These are phyloP conservation scores for Pseudobourletiella spinata DNA, from an alignment of 1,140 invertebrate species.

Conservation along the genomic window DNA sequence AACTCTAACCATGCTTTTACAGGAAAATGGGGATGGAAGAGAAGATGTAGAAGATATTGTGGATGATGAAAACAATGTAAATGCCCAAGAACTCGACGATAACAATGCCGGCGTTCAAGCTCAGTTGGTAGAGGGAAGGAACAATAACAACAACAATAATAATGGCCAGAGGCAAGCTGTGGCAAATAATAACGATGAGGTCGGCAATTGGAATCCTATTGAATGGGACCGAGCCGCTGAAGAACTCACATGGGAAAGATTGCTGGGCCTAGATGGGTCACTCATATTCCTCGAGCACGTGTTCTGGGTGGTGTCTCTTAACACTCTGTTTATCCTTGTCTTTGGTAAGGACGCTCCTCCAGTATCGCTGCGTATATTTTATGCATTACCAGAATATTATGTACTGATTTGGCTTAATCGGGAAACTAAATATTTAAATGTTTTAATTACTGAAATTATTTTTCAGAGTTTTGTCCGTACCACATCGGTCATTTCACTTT, in stretches of 20 bases:
- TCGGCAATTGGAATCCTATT: slow-evolving; percentile 91
- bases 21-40: slow-evolving; percentile 32
- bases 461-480: slow-evolving; percentile 91
- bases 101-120: slow-evolving; percentile 36
- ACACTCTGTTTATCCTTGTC: slow-evolving; percentile 87
- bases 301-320: slow-evolving; percentile 96
- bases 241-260: slow-evolving; percentile 93
- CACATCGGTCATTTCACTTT: slow-evolving; percentile 85
- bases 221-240: slow-evolving; percentile 96
- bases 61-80: slow-evolving; percentile 26
- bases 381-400: too few relatives aligned
- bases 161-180: slow-evolving; percentile 36
- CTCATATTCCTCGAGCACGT: slow-evolving; percentile 96
- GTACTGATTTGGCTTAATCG: too few relatives aligned
- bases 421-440: slow-evolving; percentile 7
- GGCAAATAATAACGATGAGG: slow-evolving; percentile 61
- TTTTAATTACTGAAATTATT: neutral
- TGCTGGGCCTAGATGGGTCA: slow-evolving; percentile 92
- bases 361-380: too few relatives aligned
- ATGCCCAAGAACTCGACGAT: slow-evolving; percentile 36
- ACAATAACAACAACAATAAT: slow-evolving; percentile 19
- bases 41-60: slow-evolving; percentile 36
- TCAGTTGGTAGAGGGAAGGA: slow-evolving; percentile 1
- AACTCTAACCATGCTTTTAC: neutral
- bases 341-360: slow-evolving; percentile 48